Conservation (phyloP, 2,888 invertebrate species). For the Hofmannophila pseudospretella region DNA sequence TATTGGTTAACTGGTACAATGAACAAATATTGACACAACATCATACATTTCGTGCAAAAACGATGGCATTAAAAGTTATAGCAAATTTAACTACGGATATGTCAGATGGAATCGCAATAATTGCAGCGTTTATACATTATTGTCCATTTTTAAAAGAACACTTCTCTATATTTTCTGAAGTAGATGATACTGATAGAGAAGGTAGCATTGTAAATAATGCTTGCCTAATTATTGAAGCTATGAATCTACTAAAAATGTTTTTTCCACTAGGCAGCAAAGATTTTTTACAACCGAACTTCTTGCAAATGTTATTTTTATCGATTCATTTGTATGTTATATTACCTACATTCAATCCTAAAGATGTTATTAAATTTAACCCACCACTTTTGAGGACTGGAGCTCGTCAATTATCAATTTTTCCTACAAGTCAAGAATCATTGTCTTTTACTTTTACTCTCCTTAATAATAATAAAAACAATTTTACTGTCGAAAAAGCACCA, state of each 20-base stretch:
- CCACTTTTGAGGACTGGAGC: constrained; percentile 59
- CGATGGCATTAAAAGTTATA: constrained; percentile 39
- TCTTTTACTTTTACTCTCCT: constrained; percentile 48
- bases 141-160: constrained; percentile 76
- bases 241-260: constrained; percentile 73
- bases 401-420: constrained; percentile 53
- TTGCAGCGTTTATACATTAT: constrained; percentile 71
- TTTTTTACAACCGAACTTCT: constrained; percentile 70
- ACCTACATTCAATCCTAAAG: constrained; percentile 69
- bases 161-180: constrained; percentile 63
- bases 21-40: constrained; percentile 45
- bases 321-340: constrained; percentile 74
- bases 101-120: constrained; percentile 74
- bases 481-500: constrained; percentile 53
- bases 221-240: constrained; percentile 70
- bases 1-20: constrained; percentile 60
- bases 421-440: constrained; percentile 57
- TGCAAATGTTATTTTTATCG: constrained; percentile 79
- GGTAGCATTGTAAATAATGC: constrained; percentile 75
- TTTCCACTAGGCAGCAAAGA: constrained; percentile 72
- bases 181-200: constrained; percentile 49
- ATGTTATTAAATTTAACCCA: constrained; percentile 59
- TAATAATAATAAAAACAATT: constrained; percentile 48
- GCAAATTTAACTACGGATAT: constrained; percentile 72
- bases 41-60: constrained; percentile 30